These are phyloP conservation scores for Cephalopachus bancanus DNA, from an alignment of 2,797 vertebrate genomes.

Conservation along the genomic window DNA sequence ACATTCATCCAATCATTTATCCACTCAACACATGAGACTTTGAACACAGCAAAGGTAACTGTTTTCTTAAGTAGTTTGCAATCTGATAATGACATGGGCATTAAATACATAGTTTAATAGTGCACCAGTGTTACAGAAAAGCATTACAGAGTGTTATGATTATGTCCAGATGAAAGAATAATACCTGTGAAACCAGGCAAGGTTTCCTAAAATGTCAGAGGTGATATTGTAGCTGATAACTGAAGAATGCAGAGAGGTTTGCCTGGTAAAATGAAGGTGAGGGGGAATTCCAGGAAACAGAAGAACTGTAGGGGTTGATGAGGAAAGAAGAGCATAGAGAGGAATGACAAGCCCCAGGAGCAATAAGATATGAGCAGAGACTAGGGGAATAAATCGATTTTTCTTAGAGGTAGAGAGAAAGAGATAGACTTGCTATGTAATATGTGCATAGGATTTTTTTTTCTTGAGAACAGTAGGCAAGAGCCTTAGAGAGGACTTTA, in stretches of 20 bases:
- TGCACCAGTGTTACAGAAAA: not conserved
- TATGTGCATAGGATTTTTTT: not conserved
- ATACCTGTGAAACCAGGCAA: not conserved
- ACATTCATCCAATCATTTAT: accelerated
- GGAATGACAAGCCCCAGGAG: too few species aligned
- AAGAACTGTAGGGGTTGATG: accelerated
- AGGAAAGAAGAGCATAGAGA: accelerated
- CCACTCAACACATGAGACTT: accelerated
- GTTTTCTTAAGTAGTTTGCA: not conserved
- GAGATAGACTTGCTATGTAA: not conserved
- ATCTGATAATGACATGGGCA: not conserved
- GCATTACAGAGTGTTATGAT: not conserved
- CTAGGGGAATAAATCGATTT: not conserved
- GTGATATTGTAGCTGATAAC: not conserved
- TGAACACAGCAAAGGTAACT: accelerated
- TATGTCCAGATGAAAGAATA: not conserved
- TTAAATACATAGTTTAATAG: too few species aligned
- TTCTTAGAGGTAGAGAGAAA: not conserved
- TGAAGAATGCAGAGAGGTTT: not conserved
- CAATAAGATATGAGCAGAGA: not conserved
- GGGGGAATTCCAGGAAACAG: not conserved
- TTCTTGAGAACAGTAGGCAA: not conserved
- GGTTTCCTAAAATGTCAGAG: not conserved
- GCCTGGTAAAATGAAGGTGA: not conserved
- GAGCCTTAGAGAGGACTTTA: not conserved